These are phyloP conservation scores for Pherbina coryleti DNA, from an alignment of 2,888 invertebrate species.

Conservation along the genomic window DNA sequence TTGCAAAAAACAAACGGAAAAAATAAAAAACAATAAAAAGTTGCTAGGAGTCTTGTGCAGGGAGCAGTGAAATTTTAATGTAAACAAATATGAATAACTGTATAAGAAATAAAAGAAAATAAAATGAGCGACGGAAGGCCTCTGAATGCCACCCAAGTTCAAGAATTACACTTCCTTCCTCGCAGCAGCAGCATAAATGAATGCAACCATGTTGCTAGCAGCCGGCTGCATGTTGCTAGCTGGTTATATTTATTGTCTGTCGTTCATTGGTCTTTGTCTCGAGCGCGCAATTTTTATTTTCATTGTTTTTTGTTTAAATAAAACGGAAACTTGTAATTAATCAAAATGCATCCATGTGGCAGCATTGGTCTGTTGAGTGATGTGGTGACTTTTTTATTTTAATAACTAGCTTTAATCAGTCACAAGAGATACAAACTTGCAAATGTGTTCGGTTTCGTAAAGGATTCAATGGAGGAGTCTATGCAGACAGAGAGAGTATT, in stretches of 20 bases:
- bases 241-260: slow-evolving; percentile 5
- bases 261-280: background rate
- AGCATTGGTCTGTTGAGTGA: slow-evolving; percentile 27
- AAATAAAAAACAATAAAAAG: background rate
- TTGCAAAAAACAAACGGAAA: background rate
- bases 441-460: no score
- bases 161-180: slow-evolving; percentile 45
- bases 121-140: slow-evolving; percentile 2
- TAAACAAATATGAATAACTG: background rate
- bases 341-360: slow-evolving; percentile 23
- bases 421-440: no score
- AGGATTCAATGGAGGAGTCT: no score
- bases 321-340: slow-evolving; percentile 37
- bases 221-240: background rate
- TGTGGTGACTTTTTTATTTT: slow-evolving; percentile 35
- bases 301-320: background rate
- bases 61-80: background rate
- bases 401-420: no score
- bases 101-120: background rate
- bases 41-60: no score
- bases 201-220: background rate
- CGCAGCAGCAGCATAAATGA: background rate
- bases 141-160: slow-evolving; percentile 45
- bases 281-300: slow-evolving; percentile 1
- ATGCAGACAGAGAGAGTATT: no score